phyloP scores from a whole-genome alignment of 2,888 invertebrate species.

The Mellilla xanthometata region DNA sequence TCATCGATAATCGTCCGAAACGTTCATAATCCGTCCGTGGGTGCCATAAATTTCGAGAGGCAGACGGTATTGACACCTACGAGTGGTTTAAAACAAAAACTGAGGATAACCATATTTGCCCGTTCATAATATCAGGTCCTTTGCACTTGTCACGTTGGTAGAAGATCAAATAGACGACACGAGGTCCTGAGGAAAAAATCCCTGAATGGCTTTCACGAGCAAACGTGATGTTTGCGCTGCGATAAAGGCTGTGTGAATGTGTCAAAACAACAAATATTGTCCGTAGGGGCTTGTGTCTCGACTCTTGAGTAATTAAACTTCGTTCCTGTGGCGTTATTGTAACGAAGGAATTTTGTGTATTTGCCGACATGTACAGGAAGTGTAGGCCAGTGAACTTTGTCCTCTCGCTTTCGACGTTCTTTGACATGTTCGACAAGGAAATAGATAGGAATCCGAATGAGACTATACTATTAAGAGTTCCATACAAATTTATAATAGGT shows the following conservation, averaged over 20 bases:
- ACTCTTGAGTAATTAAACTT: constrained; percentile 56
- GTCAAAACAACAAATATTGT: constrained; percentile 82
- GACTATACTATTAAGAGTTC: too few species aligned
- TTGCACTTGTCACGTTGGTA: constrained; percentile 78
- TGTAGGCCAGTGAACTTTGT: constrained; percentile 24
- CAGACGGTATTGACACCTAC: constrained; percentile 51
- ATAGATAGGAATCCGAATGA: too few species aligned
- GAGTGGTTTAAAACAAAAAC: constrained; percentile 57
- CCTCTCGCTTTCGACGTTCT: constrained; percentile 6
- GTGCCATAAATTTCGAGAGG: constrained; percentile 45
- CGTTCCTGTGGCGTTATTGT: constrained; percentile 35
- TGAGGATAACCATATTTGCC: constrained; percentile 66
- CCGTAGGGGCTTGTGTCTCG: constrained; percentile 55
- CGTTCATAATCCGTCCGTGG: constrained; percentile 47
- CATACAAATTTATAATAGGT: too few species aligned
- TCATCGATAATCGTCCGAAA: constrained; percentile 34
- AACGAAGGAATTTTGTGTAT: constrained; percentile 26
- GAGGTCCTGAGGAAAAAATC: constrained; percentile 66
- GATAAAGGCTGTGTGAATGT: constrained; percentile 81
- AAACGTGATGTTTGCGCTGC: constrained; percentile 74
- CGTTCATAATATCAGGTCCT: constrained; percentile 67
- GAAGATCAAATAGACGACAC: constrained; percentile 69
- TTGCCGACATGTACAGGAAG: constrained; percentile 25
- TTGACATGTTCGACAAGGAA: too few species aligned
- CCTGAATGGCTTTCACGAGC: constrained; percentile 74